Evolutionary conservation across 1,140 invertebrate genomes (phyloP), one percentile per base, ranked within the genome.

Genomic region (Belonocnema kinseyi): DNA sequence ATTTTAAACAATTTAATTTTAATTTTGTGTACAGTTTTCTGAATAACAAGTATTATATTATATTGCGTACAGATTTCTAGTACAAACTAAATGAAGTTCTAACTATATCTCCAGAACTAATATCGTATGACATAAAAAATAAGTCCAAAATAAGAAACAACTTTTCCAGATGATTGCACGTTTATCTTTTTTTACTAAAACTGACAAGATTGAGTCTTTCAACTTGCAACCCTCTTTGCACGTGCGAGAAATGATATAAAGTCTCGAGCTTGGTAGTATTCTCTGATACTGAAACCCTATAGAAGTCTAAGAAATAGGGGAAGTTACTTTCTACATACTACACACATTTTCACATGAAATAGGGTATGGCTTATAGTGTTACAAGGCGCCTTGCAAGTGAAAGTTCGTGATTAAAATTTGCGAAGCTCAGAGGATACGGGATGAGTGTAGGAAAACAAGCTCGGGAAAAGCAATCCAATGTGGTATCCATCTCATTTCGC

Each of bases 401-500:
- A 66, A 33, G 61, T 66, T 66, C 61, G 40, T 66, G 61, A 66
- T 66, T 66, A 66, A 66, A 66, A 66, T 66, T 66, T 66, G 61
- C 26, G 26, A 66, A 66, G 40, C 61, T 66, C 8, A 66, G 61
- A 66, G 26, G 21, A 56, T 12, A 8, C 14, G 33, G 61, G 21
- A 66, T 66, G 61, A 66, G 61, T 66, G 61, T 46, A 66, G 61
- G 33, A 66, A 66, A 66, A 66, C 61, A 66, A 66, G 61, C 26
- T 16, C 61, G 33, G 61, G 16, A 66, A 66, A 66, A 66, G 61
- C 61, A 66, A 66, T 66, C 26, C 61, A 66, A 40, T 66, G 61
- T n/a, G 61, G 61, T 40, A 66, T 66, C 61, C 61, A 66, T 66
- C 33, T 66, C 61, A 66, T 66, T 66, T 66, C 33, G 61, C 61